Evolutionary conservation across 2,888 invertebrate genomes (phyloP), one percentile per base, ranked within the genome.

Genomic region (Drosophila demipolita): DNA sequence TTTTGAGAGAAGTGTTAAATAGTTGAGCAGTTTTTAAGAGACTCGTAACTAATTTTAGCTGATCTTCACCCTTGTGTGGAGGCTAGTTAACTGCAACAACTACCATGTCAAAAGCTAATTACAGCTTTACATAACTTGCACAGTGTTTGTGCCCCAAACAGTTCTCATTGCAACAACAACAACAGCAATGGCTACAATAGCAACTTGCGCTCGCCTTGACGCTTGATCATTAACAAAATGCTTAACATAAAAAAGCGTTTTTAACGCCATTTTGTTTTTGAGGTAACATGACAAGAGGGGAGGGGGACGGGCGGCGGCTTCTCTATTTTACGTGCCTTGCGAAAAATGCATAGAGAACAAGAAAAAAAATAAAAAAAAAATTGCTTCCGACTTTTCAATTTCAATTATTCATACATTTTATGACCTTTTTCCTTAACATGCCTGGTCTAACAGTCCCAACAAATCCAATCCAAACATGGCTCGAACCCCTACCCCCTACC

Each of bases 381-480:
- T 81, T 87, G 86, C 84, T 91, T 91, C 91, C 91, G 91, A 90
- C 88, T 90, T 91, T 84, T 90, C 87, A 82, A 90, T 91, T 87
- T 91, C 91, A 91, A 91, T 91, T 91, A 91, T 87, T 89, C 89
- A 87, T 87, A 89, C 83, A 83, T 79, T 87, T 91, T 87, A 87
- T 85, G 87, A 83, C 85, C 85, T 87, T 87, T 86, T 88, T 87
- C 87, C 88, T 81, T 88, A 81, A 78, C 78, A 76, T 86, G 79
- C 71, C 61, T 63, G 61, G 73, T 55, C 73, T 54, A 65, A 65
- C 54, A 65, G 66, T 71, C 70, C 71, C 74, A 80, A 74, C 78
- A 78, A 78, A 78, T 75, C 71, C 75, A 78, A 71, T 78, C 67
- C 71, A 78, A 77, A 45, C 54, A 50, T 64, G 54, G 54, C 54